A percentile compares a stretch with the other conserved stretches of the same genome.
These are phyloP conservation scores for Bubo bubo DNA, from an alignment of 2,113 vertebrate species.

Conservation along the genomic window DNA sequence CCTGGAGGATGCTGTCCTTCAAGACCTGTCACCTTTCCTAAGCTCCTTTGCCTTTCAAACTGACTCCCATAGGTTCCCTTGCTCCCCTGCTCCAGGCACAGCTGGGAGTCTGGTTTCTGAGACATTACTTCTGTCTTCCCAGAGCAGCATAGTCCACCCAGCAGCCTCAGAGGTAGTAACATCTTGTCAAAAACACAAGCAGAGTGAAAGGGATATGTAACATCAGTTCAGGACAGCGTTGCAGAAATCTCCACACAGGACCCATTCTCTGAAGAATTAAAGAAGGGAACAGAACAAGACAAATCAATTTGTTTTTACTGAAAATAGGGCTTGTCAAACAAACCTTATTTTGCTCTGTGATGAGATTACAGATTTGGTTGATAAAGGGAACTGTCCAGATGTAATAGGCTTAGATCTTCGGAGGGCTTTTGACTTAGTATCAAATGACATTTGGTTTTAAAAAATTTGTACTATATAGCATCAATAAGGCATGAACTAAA, in stretches of 20 bases:
- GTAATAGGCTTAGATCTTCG: slow-evolving; percentile 13
- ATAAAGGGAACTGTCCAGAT: slow-evolving; percentile 40
- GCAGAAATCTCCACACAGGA: not conserved
- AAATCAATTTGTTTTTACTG: not conserved
- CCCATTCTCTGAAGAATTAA: not conserved
- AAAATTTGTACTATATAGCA: not conserved
- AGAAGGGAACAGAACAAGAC: not conserved
- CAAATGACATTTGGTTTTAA: not conserved
- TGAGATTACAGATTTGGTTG: slow-evolving; percentile 42
- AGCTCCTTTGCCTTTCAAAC: not conserved
- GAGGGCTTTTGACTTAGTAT: not conserved
- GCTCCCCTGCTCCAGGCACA: not conserved
- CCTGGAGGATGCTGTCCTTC: not conserved
- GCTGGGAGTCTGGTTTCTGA: not conserved
- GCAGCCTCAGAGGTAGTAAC: not conserved
- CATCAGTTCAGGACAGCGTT: not conserved
- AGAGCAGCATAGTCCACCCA: not conserved
- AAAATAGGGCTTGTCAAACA: slow-evolving; percentile 34
- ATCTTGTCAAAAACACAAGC: not conserved
- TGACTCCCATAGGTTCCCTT: not conserved
- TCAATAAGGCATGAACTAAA: slow-evolving; percentile 20
- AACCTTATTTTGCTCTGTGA: slow-evolving; percentile 23
- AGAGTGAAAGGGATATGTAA: not conserved
- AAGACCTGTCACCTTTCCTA: not conserved
- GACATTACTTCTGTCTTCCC: not conserved